Conservation (phyloP, 1,140 invertebrate genomes). For the Harlomillsia oculata region DNA sequence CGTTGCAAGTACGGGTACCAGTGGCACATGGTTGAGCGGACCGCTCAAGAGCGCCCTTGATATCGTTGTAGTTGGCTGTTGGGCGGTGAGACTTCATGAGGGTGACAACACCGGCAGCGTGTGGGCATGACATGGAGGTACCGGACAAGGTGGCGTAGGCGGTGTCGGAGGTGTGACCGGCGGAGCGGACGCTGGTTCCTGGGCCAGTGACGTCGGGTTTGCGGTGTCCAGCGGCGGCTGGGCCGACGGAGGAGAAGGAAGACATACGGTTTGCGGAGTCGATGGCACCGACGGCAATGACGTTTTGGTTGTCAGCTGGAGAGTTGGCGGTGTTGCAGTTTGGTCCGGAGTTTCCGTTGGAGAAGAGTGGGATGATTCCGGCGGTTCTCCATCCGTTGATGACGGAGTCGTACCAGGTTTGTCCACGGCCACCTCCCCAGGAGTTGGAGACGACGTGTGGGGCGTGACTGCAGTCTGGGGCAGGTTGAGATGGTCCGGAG, state of each 20-base stretch:
- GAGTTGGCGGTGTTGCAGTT: neutral
- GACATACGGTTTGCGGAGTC: neutral
- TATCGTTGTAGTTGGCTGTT: no score
- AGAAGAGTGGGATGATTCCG: conserved; percentile 4
- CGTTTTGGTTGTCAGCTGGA: neutral
- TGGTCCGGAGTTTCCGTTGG: neutral
- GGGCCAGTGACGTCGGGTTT: neutral
- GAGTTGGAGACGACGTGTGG: neutral
- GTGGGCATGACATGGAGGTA: neutral
- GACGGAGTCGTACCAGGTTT: neutral
- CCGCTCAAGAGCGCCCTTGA: no score
- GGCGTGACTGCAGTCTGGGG: no score
- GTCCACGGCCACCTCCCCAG: neutral
- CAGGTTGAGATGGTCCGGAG: no score
- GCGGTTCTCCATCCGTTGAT: neutral
- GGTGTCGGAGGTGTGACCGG: neutral
- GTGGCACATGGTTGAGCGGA: no score
- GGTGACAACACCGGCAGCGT: neutral
- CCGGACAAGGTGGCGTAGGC: neutral
- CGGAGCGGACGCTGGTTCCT: neutral
- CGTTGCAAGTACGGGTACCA: no score
- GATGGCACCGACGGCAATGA: conserved; percentile 3
- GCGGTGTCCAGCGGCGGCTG: neutral
- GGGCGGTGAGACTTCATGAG: neutral
- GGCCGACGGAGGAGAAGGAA: neutral